Evolutionary conservation across 2,113 vertebrate genomes (phyloP).

Genomic region (Podilymbus podiceps): DNA sequence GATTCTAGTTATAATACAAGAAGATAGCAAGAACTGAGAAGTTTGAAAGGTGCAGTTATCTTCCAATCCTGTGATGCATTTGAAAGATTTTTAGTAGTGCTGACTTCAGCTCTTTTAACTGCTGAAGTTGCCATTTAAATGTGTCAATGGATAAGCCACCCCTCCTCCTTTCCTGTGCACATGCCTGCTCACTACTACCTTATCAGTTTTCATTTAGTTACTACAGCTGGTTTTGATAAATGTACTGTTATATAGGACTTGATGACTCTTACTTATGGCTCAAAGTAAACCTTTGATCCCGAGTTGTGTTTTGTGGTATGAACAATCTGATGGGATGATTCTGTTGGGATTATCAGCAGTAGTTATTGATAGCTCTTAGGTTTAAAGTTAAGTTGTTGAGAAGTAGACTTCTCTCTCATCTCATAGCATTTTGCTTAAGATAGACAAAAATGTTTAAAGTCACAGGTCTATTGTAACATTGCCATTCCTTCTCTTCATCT

Average conservation of each 20-base stretch:
- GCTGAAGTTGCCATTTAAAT: not conserved
- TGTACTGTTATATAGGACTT: not conserved
- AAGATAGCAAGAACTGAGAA: not conserved
- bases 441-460: not conserved
- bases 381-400: not conserved
- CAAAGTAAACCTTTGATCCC: not conserved
- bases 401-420: not conserved
- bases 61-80: not conserved
- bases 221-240: not conserved
- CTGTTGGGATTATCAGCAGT: not conserved
- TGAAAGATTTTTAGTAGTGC: not conserved
- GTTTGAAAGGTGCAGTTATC: not conserved
- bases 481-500: not conserved
- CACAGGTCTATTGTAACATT: not conserved
- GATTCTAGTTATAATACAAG: not conserved
- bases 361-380: not conserved
- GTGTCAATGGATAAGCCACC: not conserved
- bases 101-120: not conserved
- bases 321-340: not conserved
- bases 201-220: not conserved
- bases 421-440: not conserved
- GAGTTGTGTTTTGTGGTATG: not conserved
- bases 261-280: not conserved
- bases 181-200: not conserved
- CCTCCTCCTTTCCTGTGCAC: not conserved